A percentile compares a stretch with the other conserved stretches of the same genome.
Conservation (phyloP, 2,888 invertebrate genomes). For the Brachylomia viminalis region DNA sequence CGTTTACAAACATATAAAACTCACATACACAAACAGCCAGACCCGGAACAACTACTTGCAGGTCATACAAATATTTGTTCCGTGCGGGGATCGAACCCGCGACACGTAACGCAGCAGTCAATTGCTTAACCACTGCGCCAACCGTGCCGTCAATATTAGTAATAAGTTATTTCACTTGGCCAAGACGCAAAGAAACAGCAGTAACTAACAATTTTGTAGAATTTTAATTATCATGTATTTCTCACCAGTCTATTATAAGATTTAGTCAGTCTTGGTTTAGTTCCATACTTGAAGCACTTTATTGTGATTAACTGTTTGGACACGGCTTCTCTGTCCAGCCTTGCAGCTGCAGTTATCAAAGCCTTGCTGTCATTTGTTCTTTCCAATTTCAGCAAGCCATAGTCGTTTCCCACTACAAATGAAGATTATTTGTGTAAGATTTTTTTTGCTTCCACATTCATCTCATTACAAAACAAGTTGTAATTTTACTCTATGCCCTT, state of each 20-base stretch:
- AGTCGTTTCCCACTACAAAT: slow-evolving; percentile 92
- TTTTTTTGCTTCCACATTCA: neutral
- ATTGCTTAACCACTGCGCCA: too few species aligned
- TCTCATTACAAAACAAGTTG: neutral
- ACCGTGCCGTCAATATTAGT: too few species aligned
- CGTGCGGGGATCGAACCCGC: too few species aligned
- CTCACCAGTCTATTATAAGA: slow-evolving; percentile 91
- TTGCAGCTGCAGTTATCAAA: slow-evolving; percentile 90
- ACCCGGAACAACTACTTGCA: too few species aligned
- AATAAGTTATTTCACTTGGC: too few species aligned
- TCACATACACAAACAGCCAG: too few species aligned
- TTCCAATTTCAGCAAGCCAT: slow-evolving; percentile 91
- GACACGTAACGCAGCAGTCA: too few species aligned
- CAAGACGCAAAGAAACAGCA: too few species aligned
- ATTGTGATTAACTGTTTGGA: slow-evolving; percentile 91
- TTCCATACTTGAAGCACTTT: slow-evolving; percentile 92
- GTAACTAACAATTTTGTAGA: neutral
- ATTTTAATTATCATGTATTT: neutral
- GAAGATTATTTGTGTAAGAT: neutral
- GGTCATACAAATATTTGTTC: too few species aligned
- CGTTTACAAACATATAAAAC: too few species aligned
- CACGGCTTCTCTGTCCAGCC: slow-evolving; percentile 92
- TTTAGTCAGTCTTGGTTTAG: slow-evolving; percentile 83
- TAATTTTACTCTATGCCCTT: neutral
- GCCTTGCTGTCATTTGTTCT: slow-evolving; percentile 92